Percentiles rank a stretch among this genome's conserved stretches.
Evolutionary conservation across 2,113 vertebrate species (phyloP).

Genomic region (Hippocampus zosterae): DNA sequence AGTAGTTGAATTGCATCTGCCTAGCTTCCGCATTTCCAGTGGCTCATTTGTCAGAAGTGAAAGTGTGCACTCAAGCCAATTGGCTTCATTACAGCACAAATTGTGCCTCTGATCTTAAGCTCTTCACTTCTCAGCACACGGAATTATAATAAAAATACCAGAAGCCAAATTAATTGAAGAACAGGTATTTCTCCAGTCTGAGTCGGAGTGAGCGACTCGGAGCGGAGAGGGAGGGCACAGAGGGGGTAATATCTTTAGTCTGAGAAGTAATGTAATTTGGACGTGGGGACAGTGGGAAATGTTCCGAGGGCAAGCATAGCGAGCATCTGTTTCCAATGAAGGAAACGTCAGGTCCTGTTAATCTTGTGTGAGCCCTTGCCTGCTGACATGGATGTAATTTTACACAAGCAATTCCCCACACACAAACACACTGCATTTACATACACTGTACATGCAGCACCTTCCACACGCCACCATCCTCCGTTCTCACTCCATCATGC

Average conservation of each 20-base stretch:
- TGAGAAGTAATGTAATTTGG: conserved; percentile 51
- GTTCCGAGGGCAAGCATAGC: conserved; percentile 48
- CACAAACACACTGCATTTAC: conserved; percentile 9
- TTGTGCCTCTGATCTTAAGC: conserved; percentile 37
- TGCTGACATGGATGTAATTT: conserved; percentile 67
- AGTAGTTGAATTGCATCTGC: conserved; percentile 6
- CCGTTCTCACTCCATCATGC: conserved; percentile 7
- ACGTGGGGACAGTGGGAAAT: conserved; percentile 26
- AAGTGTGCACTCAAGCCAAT: conserved; percentile 34
- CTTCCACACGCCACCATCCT: background rate
- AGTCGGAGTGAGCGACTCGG: background rate
- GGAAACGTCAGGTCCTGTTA: conserved; percentile 68
- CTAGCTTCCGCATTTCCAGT: conserved; percentile 27
- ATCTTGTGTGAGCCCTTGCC: conserved; percentile 66
- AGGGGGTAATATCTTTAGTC: conserved; percentile 25
- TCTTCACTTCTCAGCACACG: conserved; percentile 34
- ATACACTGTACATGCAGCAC: conserved; percentile 9
- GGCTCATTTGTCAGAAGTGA: conserved; percentile 38
- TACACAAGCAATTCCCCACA: conserved; percentile 41
- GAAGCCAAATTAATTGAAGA: conserved; percentile 46
- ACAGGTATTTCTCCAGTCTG: conserved; percentile 32
- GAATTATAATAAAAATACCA: conserved; percentile 43
- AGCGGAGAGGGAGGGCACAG: background rate
- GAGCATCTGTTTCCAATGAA: conserved; percentile 65
- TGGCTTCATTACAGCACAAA: conserved; percentile 43